Evolutionary conservation across 2,113 vertebrate genomes (phyloP).

Genomic region (Nothobranchius kuhntae): DNA sequence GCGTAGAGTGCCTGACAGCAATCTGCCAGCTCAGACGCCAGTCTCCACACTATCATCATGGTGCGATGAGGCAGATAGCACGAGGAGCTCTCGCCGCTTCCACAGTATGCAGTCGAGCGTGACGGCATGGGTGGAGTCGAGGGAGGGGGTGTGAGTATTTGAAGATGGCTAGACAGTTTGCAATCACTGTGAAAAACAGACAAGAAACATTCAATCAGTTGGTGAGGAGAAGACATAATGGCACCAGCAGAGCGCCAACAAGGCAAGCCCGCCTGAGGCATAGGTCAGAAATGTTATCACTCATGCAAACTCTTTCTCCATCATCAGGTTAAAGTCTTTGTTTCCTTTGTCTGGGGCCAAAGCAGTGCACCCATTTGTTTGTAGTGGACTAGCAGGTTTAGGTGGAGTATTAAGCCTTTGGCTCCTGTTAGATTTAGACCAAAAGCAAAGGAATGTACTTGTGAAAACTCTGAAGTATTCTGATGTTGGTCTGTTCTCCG

Average conservation of each 20-base stretch:
- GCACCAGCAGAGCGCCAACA: slow-evolving; percentile 71
- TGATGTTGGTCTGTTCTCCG: not conserved
- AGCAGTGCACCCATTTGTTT: slow-evolving; percentile 41
- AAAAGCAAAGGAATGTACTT: slow-evolving; percentile 3
- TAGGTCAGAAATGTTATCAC: slow-evolving; percentile 74
- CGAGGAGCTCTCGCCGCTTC: slow-evolving; percentile 54
- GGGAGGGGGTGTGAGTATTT: slow-evolving; percentile 35
- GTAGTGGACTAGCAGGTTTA: slow-evolving; percentile 57
- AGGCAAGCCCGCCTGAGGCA: slow-evolving; percentile 63
- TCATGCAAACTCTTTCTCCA: slow-evolving; percentile 66
- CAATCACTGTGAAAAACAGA: slow-evolving; percentile 73
- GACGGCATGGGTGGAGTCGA: slow-evolving; percentile 63
- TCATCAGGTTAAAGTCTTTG: slow-evolving; percentile 64
- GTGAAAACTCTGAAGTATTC: not conserved
- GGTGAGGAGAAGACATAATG: slow-evolving; percentile 71
- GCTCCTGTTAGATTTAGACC: slow-evolving; percentile 4
- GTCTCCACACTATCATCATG: slow-evolving; percentile 70
- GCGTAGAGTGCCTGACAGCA: slow-evolving; percentile 57
- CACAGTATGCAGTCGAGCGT: slow-evolving; percentile 61
- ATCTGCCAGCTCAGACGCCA: slow-evolving; percentile 65
- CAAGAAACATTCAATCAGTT: slow-evolving; percentile 65
- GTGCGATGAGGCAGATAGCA: slow-evolving; percentile 73
- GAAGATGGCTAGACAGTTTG: slow-evolving; percentile 61
- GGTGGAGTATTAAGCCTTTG: slow-evolving; percentile 30
- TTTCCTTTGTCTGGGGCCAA: slow-evolving; percentile 66